Evolutionary conservation across 64 coral and sea anemone genomes (phyloP).

Genomic region (Actinia equina): DNA sequence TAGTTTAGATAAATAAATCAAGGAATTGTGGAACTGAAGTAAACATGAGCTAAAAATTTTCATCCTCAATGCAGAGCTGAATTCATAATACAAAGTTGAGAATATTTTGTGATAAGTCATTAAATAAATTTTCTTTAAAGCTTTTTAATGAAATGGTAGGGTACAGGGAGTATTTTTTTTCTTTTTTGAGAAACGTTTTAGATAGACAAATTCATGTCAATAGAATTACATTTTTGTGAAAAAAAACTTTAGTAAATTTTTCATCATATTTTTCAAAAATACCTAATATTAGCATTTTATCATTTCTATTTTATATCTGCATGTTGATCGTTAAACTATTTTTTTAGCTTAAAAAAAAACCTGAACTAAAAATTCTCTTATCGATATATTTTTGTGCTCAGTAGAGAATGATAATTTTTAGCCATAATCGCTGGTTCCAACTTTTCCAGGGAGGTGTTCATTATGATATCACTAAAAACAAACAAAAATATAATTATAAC

Average conservation of each 20-base stretch:
- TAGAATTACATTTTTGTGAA: neutral
- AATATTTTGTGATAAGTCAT: slow-evolving; percentile 9
- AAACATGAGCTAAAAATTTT: neutral
- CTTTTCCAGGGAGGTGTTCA: neutral
- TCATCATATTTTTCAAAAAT: slow-evolving; percentile 3
- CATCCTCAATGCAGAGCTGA: neutral
- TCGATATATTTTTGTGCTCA: neutral
- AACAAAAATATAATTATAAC: slow-evolving; percentile 15
- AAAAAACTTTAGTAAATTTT: neutral
- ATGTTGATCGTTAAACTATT: neutral
- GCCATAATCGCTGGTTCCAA: neutral
- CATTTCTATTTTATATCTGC: neutral
- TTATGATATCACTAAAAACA: neutral
- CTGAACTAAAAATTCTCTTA: neutral
- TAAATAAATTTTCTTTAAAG: neutral
- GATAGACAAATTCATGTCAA: neutral
- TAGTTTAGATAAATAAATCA: slow-evolving; percentile 33
- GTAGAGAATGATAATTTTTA: neutral
- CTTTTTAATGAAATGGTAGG: neutral
- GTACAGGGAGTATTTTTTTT: neutral
- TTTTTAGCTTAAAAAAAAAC: neutral
- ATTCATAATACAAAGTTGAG: neutral
- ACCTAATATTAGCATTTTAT: neutral
- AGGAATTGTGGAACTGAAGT: neutral
- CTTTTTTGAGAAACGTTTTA: neutral